Evolutionary conservation across 2,888 invertebrate genomes (phyloP).

Genomic region (Monopis laevigella): DNA sequence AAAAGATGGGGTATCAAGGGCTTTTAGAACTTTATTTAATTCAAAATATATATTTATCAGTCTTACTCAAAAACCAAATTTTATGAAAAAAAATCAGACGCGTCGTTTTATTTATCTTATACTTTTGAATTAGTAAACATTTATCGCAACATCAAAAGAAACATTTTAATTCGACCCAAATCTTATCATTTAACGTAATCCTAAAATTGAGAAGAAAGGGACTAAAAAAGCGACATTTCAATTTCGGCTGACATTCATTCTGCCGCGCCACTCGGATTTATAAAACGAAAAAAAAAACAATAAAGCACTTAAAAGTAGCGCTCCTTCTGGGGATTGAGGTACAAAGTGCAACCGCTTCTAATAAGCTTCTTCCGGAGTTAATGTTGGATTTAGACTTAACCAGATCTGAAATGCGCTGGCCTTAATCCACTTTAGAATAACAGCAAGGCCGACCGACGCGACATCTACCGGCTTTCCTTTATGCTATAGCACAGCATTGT

Average conservation of each 20-base stretch:
- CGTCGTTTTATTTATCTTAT: not conserved
- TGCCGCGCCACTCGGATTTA: conserved; percentile 6
- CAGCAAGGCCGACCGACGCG: conserved; percentile 53
- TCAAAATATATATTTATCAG: too few relatives aligned
- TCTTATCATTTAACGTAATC: not conserved
- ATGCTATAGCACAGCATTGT: conserved; percentile 3
- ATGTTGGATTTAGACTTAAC: conserved; percentile 52
- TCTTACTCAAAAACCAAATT: not conserved
- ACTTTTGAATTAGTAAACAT: too few relatives aligned
- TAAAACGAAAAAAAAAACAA: conserved; percentile 10
- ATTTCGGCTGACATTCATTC: conserved; percentile 10
- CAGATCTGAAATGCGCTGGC: conserved; percentile 58
- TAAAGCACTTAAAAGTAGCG: conserved; percentile 14
- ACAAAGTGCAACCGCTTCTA: conserved; percentile 38
- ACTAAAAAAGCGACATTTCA: conserved; percentile 5
- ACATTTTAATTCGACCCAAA: not conserved
- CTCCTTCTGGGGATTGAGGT: conserved; percentile 26
- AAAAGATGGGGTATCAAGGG: too few relatives aligned
- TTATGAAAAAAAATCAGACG: not conserved
- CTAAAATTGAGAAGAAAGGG: not conserved
- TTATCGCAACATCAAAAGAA: conserved; percentile 7
- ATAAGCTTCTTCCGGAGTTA: conserved; percentile 50
- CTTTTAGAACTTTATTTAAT: too few relatives aligned
- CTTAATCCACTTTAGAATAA: conserved; percentile 65
- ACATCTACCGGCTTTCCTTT: conserved; percentile 28